Base-by-base conservation (phyloP, 2,797 vertebrate genomes). In the Argyrosomus regius region DNA sequence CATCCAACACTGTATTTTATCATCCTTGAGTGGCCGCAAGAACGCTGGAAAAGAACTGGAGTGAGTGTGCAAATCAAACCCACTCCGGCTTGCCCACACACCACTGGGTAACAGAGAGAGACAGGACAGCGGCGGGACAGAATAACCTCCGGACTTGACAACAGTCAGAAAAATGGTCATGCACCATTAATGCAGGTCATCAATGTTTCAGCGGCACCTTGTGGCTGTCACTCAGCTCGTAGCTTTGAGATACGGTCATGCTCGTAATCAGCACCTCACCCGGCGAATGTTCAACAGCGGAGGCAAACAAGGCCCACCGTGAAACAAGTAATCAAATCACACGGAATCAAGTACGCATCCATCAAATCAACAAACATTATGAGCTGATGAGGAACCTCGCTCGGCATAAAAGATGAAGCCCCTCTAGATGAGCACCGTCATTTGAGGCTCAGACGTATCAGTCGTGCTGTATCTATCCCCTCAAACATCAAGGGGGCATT, bases 41-140 rank as follows among this genome's bases (percentile, higher is more conserved):
- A 88, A 82, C 53, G 72, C 88, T 65, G 80, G 80, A 86, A 81
- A 80, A 78, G 75, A 81, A 89, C 68, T 49, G 53, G 62, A 69
- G 84, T 26, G 72, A 84, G 86, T 81, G 91, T 90, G 86, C 90
- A 91, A 89, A 92, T 93, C 91, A 90, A 91, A 87, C 79, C 80
- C 75, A 54, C 70, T 67, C 76, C 1, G 80, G 75, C 70, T 78
- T 49, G 48, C 62, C 77, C 48, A 17, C 53, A 70, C 83, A 75
- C 77, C 48, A 16, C 60, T 28, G 63, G 80, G 75, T 76, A 82
- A 91, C 78, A 80, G 54, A 77, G 64, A 74, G 72, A 80, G 69
- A 82, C 76, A 71, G 75, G 81, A 75, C 49, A 31, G 75, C n/a
- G 49, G 53, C 20, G 57, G 61, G 76, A 72, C 64, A 20, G 18